Evolutionary conservation across 2,113 vertebrate species (phyloP), one percentile per base, ranked within the genome.

Genomic region (Rissa tridactyla): DNA sequence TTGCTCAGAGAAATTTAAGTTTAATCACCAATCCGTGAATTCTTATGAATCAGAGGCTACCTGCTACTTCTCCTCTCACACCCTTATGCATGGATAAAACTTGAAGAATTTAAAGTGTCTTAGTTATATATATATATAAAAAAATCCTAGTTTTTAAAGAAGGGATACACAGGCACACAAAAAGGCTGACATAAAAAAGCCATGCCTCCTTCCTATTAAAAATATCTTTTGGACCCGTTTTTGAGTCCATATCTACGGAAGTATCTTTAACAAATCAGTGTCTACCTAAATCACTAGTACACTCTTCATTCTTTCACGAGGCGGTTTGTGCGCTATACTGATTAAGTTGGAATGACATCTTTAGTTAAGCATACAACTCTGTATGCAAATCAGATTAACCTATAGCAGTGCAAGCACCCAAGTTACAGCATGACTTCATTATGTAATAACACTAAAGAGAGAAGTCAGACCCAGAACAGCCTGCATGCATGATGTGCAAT

Each of bases 331-430:
- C 44, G 57, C 55, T 40, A 5, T 3, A 34, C 47, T 36, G 86
- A 93, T 60, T 86, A 65, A 94, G 57, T 2, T 42, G 44, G 57
- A 86, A 86, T 46, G 94, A 84, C 86, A 94, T 44, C 72, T 86
- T 72, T 54, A 69, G 47, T 84, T 92, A 90, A 92, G 81, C 91
- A 84, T 26, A 9, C 27, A 93, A 90, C 55, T 40, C 64, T 40
- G 66, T 73, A 91, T 19, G 42, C 69, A 95, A 75, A 95, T 72
- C 77, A 90, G 85, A 95, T 79, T 80, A 92, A 93, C 57, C 38
- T 82, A 82, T 2, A 66, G 66, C 66, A 88, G 34, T 22, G 66
- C 52, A 71, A 88, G 30, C 3, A 3, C 12, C 88, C 81, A 86
- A 84, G 80, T 95, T 64, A 60, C 47, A 82, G 86, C 90, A 84